Conservation (phyloP, 1,140 invertebrate genomes). For the Leptopilina clavipes region DNA sequence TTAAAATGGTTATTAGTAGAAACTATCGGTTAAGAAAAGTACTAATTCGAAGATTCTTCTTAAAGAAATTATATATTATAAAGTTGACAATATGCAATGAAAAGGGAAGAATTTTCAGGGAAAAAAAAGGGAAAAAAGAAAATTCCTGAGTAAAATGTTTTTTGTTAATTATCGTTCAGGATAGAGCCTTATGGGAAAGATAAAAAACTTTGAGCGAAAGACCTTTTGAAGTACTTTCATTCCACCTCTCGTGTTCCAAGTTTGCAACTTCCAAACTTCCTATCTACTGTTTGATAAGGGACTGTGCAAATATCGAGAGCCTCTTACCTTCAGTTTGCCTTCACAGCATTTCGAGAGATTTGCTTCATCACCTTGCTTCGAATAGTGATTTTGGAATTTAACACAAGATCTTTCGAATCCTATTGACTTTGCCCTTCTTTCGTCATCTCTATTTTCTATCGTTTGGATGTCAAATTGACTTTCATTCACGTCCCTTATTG, state of each 20-base stretch:
- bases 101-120: background rate
- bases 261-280: constrained; percentile 24
- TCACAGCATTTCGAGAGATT: constrained; percentile 10
- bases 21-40: background rate
- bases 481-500: too few species aligned
- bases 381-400: constrained; percentile 7
- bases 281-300: constrained; percentile 14
- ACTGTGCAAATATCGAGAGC: background rate
- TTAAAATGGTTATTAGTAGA: background rate
- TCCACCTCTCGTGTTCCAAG: background rate
- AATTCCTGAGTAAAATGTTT: too few species aligned
- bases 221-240: constrained; percentile 8
- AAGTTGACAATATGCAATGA: too few species aligned
- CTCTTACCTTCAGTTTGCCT: constrained; percentile 2
- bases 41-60: too few species aligned
- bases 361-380: background rate
- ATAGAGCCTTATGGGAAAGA: constrained; percentile 22
- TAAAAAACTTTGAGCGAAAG: background rate
- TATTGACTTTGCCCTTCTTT: background rate
- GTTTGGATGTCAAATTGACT: too few species aligned
- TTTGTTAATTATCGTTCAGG: constrained; percentile 20
- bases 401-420: background rate
- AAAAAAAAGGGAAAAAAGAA: too few species aligned
- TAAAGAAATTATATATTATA: too few species aligned
- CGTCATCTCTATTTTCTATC: background rate